Evolutionary conservation across 1,140 invertebrate species (phyloP), one percentile per base, ranked within the genome.

Genomic region (Drosophila tristis): DNA sequence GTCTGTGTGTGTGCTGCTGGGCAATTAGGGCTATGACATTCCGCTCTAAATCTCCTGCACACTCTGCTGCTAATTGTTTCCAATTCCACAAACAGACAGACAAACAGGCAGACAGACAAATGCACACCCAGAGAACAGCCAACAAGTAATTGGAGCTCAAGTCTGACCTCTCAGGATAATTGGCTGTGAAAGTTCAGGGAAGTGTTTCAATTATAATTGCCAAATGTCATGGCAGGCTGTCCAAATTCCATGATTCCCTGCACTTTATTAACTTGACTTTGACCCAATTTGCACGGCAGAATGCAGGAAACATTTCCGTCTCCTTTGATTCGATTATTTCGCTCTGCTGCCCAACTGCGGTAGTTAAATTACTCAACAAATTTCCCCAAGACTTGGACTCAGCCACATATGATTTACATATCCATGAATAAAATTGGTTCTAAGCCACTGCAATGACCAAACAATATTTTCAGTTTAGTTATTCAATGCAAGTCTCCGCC

Each of bases 61-160:
- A 86, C 78, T 79, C 82, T 82, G 78, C 82, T 89, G 78, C 82
- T 89, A 87, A 87, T 87, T 89, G 82, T 82, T 87, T 89, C 77
- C 79, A 87, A 89, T 87, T 82, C 78, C 84, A 89, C 66, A 76
- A 62, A 51, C 65, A 58, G 57, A 50, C 60, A 47, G 31, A 15
- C 55, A 73, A 35, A 67, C 39, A 56, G 15, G 48, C 45, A 51
- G 39, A 6, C 35, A 0, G 26, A 56, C 47, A 29, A 2, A 25
- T 5, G 11, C 47, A 56, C 26, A 62, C 55, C 20, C 20, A 25
- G 23, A 25, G 23, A 25, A 25, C 16, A 51, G 20, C 31, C 31
- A 25, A 70, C 72, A 78, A 78, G 84, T 87, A 87, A 87, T 87
- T 82, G 84, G 57, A 82, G 43, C 77, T 70, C 59, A 44, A 57